Conservation (phyloP, 2,797 vertebrate genomes). For the Mormyrops boulengeri region DNA sequence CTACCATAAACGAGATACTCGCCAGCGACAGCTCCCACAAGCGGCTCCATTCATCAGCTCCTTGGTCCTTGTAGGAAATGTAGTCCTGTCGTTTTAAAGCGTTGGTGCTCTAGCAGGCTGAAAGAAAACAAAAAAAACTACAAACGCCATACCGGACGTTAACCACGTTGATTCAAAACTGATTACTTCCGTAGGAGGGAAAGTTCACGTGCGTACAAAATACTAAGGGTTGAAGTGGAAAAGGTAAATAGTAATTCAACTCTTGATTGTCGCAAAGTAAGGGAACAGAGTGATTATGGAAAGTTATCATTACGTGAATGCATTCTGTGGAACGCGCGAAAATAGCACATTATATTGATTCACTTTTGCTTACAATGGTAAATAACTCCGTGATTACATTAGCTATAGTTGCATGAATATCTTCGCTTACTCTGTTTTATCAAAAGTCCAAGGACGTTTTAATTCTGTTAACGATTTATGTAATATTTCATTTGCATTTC, state of each 20-base stretch:
- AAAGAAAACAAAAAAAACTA: conserved; percentile 25
- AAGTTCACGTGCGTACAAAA: conserved; percentile 1
- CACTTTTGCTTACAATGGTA: not conserved
- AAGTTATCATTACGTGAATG: conserved; percentile 3
- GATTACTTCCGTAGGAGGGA: conserved; percentile 30
- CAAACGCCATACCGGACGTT: conserved; percentile 25
- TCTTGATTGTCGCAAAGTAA: not conserved
- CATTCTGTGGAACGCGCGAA: not conserved
- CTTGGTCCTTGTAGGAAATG: conserved; percentile 15
- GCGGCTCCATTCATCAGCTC: not conserved
- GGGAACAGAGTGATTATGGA: not conserved
- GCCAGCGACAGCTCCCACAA: not conserved
- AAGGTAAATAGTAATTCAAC: not conserved
- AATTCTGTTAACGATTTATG: not conserved
- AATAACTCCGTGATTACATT: not conserved
- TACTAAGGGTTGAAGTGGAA: not conserved
- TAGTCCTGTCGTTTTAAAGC: not conserved
- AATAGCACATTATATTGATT: not conserved
- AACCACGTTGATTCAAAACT: not conserved
- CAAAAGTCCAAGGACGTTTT: not conserved
- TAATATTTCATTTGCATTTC: not conserved
- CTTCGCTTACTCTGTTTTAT: not conserved
- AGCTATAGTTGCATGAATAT: not conserved
- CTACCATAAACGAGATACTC: conserved; percentile 8
- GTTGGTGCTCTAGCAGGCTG: not conserved